Percentiles rank a stretch among this genome's conserved stretches.
These are phyloP conservation scores for Callyntrura guangdongensis DNA, from an alignment of 2,888 invertebrate species.

Conservation along the genomic window DNA sequence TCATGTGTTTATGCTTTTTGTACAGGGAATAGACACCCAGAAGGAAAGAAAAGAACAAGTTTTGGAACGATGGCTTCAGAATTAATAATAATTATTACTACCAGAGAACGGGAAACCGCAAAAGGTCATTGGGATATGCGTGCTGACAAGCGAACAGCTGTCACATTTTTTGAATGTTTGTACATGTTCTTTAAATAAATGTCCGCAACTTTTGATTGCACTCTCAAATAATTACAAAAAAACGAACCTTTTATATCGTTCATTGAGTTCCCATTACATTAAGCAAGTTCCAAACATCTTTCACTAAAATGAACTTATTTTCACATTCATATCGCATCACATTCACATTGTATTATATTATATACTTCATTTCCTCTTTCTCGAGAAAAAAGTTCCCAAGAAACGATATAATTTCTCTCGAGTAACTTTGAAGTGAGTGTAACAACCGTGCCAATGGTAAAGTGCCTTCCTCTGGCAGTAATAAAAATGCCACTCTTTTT, in stretches of 20 bases:
- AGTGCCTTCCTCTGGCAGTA: constrained; percentile 31
- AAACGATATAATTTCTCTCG: not conserved
- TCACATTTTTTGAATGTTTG: too few species aligned
- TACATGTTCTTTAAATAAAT: too few species aligned
- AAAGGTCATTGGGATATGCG: not conserved
- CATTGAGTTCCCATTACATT: not conserved
- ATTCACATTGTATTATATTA: not conserved
- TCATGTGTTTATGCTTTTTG: not conserved
- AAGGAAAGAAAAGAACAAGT: not conserved
- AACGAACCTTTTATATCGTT: not conserved
- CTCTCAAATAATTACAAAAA: not conserved
- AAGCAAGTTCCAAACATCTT: not conserved
- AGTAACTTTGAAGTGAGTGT: not conserved
- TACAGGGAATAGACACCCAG: not conserved
- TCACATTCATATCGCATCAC: not conserved
- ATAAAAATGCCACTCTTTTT: constrained; percentile 53
- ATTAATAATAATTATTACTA: not conserved
- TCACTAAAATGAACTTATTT: not conserved
- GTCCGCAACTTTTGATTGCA: not conserved
- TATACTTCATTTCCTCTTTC: not conserved
- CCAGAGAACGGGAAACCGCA: not conserved
- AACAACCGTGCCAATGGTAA: not conserved
- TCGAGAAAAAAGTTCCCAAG: not conserved
- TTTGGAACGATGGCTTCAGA: not conserved
- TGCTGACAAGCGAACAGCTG: not conserved